phyloP scores from a whole-genome alignment of 1,140 invertebrate species.

The Mya arenaria region DNA sequence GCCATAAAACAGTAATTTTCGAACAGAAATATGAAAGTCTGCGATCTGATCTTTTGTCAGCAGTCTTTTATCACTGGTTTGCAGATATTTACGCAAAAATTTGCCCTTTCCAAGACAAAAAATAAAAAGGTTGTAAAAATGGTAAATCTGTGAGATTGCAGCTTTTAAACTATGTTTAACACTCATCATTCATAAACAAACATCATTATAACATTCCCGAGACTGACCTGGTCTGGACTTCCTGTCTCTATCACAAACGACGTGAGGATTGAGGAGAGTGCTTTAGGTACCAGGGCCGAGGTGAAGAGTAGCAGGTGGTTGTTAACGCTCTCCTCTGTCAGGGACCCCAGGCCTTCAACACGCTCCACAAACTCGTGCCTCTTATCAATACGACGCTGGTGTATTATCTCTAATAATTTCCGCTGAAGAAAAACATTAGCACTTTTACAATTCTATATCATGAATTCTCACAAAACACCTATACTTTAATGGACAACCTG shows the following conservation, averaged over 20 bases:
- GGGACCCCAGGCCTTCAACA: conserved; percentile 20
- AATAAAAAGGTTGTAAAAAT: no score
- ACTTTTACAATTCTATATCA: background rate
- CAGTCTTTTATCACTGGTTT: no score
- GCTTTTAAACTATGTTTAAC: no score
- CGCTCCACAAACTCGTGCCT: conserved; percentile 38
- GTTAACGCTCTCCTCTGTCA: conserved; percentile 54
- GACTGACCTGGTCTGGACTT: conserved; percentile 45
- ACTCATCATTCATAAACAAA: no score
- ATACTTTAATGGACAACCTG: no score
- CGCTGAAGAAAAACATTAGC: conserved; percentile 40
- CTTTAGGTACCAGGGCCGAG: conserved; percentile 68
- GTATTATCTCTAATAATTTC: conserved; percentile 55
- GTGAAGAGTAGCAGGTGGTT: conserved; percentile 68
- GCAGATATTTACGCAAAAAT: no score
- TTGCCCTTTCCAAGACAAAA: no score
- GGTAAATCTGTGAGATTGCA: no score
- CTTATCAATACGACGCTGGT: conserved; percentile 40
- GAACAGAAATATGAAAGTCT: no score
- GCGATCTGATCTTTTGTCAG: no score
- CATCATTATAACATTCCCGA: no score
- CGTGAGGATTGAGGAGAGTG: conserved; percentile 63
- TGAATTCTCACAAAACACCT: background rate
- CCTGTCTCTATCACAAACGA: conserved; percentile 59
- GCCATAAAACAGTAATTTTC: no score